Percentiles rank a stretch among this genome's conserved stretches.
Evolutionary conservation across 1,140 invertebrate genomes (phyloP).

Genomic region (Lepidurus arcticus): DNA sequence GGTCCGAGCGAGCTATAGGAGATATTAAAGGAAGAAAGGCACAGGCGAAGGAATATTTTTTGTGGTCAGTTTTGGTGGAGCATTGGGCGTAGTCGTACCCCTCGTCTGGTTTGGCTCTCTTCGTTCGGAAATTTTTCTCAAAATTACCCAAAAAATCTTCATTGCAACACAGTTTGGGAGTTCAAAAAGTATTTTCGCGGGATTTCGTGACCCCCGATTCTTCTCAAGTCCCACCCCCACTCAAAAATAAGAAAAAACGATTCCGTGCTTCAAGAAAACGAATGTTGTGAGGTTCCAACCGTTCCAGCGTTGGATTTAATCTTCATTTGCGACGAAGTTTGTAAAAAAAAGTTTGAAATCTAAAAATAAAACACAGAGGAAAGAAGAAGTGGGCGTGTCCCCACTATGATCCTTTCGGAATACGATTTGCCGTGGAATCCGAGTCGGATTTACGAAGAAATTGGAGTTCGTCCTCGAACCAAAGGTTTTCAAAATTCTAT

Average conservation of each 20-base stretch:
- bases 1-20: neutral
- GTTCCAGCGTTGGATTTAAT: neutral
- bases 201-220: too few species aligned
- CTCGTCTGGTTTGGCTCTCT: neutral
- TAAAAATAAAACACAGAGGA: neutral
- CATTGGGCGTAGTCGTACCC: slow-evolving; percentile 25
- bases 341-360: neutral
- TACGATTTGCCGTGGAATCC: slow-evolving; percentile 36
- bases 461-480: slow-evolving; percentile 34
- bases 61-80: slow-evolving; percentile 30
- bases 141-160: neutral
- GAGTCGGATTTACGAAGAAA: slow-evolving; percentile 35
- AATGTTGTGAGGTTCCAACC: neutral
- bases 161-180: too few species aligned
- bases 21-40: slow-evolving; percentile 5
- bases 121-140: neutral
- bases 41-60: slow-evolving; percentile 25
- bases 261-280: too few species aligned
- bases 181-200: too few species aligned
- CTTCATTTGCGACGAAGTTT: neutral
- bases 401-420: slow-evolving; percentile 34
- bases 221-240: slow-evolving; percentile 3
- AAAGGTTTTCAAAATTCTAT: slow-evolving; percentile 30
- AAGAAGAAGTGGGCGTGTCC: neutral
- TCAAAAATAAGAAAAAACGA: neutral